A percentile compares a stretch with the other conserved stretches of the same genome.
These are phyloP conservation scores for Mus pahari DNA, from an alignment of 2,113 vertebrate genomes.

Conservation along the genomic window DNA sequence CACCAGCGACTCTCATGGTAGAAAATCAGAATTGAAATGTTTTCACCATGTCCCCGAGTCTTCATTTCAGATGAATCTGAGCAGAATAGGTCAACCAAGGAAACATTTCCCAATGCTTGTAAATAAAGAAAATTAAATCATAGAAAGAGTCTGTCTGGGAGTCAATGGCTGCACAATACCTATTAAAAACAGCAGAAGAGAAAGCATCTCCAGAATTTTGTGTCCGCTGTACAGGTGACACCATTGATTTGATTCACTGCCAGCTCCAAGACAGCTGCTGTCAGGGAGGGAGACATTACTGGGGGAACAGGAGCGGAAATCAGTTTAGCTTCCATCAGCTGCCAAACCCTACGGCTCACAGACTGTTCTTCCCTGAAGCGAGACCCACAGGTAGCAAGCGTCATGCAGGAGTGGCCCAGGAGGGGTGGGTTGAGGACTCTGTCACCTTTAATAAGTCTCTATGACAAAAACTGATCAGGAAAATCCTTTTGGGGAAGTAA, in stretches of 20 bases:
- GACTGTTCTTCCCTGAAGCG: not conserved
- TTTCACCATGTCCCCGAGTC: not conserved
- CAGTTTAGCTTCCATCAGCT: not conserved
- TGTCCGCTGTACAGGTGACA: not conserved
- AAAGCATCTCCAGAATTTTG: not conserved
- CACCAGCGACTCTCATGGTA: fast-evolving
- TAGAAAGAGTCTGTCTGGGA: not conserved
- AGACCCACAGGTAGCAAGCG: not conserved
- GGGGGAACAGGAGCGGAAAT: not conserved
- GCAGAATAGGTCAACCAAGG: not conserved
- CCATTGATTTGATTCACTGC: not conserved
- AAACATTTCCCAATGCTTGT: not conserved
- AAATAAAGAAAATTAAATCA: slow-evolving; percentile 47
- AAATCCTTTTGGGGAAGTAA: not conserved
- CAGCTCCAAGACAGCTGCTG: not conserved
- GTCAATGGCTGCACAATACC: no score
- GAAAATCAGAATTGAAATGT: not conserved
- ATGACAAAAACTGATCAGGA: slow-evolving; percentile 1
- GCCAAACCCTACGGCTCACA: not conserved
- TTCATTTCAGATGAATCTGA: not conserved
- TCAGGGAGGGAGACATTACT: not conserved
- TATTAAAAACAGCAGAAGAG: not conserved
- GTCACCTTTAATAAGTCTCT: not conserved
- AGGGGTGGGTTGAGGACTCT: not conserved
- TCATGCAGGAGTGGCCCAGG: not conserved